These are phyloP conservation scores for Platycheirus albimanus DNA, from an alignment of 2,888 invertebrate genomes.

Conservation along the genomic window DNA sequence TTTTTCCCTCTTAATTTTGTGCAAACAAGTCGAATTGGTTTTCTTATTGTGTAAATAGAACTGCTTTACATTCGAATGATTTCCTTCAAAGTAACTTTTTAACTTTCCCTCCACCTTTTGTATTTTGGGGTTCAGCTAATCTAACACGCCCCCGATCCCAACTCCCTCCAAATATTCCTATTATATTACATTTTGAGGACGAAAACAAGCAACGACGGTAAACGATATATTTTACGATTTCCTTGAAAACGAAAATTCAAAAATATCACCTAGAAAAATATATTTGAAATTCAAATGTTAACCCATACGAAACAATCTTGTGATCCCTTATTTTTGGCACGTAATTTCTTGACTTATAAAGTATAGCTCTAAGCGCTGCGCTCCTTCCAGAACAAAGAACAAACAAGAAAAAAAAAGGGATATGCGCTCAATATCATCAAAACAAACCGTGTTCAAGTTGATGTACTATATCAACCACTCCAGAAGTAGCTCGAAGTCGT, in stretches of 20 bases:
- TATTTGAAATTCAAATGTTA: constrained; percentile 2
- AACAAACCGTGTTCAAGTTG: not conserved
- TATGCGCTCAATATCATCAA: constrained; percentile 19
- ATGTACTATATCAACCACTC: not conserved
- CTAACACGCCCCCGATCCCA: too few species aligned
- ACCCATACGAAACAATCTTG: constrained; percentile 4
- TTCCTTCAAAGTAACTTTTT: not conserved
- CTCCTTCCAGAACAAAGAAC: too few species aligned
- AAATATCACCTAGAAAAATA: constrained; percentile 10
- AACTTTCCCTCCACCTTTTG: not conserved
- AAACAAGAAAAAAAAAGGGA: constrained; percentile 13
- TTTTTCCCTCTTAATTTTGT: constrained; percentile 3
- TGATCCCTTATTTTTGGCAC: constrained; percentile 31
- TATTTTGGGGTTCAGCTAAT: constrained; percentile 8
- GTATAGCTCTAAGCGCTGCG: not conserved
- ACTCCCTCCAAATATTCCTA: too few species aligned
- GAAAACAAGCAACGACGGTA: not conserved
- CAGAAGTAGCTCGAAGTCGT: constrained; percentile 14
- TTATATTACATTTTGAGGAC: not conserved
- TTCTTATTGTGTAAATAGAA: not conserved
- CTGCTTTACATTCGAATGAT: not conserved
- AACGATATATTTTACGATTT: not conserved
- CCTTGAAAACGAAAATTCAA: not conserved
- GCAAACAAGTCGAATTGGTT: not conserved
- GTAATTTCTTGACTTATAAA: constrained; percentile 33